A percentile compares a stretch with the other conserved stretches of the same genome.
Conservation (phyloP, 2,797 vertebrate genomes). For the Myotis planiceps region DNA sequence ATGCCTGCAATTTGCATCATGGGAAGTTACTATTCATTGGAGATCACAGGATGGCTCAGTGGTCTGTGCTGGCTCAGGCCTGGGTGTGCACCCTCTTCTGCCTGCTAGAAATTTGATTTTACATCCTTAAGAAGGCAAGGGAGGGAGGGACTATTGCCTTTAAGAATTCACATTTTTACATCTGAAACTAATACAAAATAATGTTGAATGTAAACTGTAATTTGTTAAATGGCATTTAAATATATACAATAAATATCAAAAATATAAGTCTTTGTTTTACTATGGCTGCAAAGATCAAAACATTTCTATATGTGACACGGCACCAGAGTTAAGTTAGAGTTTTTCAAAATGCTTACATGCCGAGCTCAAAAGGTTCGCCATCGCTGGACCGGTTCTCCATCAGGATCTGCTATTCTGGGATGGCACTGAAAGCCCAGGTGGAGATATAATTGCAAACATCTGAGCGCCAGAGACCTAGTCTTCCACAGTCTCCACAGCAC, state of each 20-base stretch:
- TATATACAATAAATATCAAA: too few species aligned
- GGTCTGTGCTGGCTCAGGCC: neutral
- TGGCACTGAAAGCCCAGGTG: neutral
- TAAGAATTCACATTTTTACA: neutral
- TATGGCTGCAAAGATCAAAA: too few species aligned
- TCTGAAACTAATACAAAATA: neutral
- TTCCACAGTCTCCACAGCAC: neutral
- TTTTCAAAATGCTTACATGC: too few species aligned
- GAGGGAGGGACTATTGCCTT: neutral
- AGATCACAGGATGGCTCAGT: neutral
- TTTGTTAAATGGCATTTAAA: too few species aligned
- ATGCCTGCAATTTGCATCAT: neutral
- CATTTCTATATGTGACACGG: too few species aligned
- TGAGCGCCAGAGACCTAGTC: neutral
- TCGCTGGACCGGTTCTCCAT: neutral
- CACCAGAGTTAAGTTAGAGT: too few species aligned
- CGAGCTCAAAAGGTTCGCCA: too few species aligned
- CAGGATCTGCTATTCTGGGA: neutral
- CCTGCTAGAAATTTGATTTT: neutral
- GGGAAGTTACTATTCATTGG: neutral
- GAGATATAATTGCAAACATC: neutral
- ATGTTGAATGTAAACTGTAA: neutral
- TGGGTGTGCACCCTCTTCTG: neutral
- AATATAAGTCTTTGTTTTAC: too few species aligned
- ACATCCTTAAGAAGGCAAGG: neutral